Conservation (phyloP, 2,888 invertebrate species). For the Lampropteryx suffumata region DNA sequence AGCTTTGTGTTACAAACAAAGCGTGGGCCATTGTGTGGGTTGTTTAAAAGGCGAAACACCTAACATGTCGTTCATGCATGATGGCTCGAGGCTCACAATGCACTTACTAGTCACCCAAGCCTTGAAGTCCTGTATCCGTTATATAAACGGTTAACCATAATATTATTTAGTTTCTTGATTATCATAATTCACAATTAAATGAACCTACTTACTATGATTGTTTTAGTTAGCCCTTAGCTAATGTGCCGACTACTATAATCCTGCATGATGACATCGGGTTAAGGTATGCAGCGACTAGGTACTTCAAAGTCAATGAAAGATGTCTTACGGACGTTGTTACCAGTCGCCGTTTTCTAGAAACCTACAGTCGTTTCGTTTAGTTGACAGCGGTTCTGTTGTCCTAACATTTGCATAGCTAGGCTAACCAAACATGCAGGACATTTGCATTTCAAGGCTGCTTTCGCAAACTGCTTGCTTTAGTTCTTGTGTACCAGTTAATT, state of each 20-base stretch:
- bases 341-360: no score
- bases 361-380: no score
- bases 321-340: no score
- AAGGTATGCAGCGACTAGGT: no score
- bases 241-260: no score
- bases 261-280: no score
- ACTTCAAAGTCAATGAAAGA: no score
- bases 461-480: conserved; percentile 23
- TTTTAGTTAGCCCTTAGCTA: no score
- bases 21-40: conserved; percentile 35
- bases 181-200: no score
- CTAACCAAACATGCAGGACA: conserved; percentile 25
- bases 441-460: conserved; percentile 31
- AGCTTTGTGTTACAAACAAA: background rate
- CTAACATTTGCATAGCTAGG: conserved; percentile 33
- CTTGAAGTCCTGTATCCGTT: background rate
- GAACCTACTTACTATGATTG: no score
- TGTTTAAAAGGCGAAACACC: background rate
- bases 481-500: background rate
- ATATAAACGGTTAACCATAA: background rate
- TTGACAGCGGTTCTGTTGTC: conserved; percentile 2
- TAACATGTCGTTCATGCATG: background rate
- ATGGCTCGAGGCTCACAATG: background rate
- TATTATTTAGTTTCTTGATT: no score
- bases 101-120: background rate